phyloP scores from a whole-genome alignment of 2,113 vertebrate species.

The Cairina moschata region DNA sequence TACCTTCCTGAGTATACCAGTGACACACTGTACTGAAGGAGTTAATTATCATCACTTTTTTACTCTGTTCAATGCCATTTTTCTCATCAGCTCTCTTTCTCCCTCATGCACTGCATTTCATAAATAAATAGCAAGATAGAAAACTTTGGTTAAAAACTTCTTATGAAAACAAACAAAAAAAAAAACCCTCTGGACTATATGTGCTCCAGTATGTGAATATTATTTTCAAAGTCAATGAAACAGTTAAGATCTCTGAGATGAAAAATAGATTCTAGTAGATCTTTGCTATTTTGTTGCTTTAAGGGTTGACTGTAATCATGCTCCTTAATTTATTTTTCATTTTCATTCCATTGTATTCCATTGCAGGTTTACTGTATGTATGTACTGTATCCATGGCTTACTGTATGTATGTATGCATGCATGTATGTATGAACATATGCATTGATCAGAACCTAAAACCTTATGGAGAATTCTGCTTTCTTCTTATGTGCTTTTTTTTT shows the following conservation, averaged over 20 bases:
- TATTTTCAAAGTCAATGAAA: constrained; percentile 1
- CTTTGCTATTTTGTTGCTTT: neutral
- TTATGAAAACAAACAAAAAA: neutral
- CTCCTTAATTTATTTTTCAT: neutral
- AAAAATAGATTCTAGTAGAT: constrained; percentile 30
- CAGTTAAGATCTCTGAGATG: constrained; percentile 20
- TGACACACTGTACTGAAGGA: neutral
- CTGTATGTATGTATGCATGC: neutral
- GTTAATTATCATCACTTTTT: neutral
- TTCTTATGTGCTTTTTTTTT: neutral
- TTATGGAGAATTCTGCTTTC: constrained; percentile 58
- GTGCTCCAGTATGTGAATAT: neutral
- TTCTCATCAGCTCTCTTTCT: neutral
- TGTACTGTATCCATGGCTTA: too few relatives aligned
- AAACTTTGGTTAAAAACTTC: neutral
- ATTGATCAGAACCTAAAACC: constrained; percentile 64
- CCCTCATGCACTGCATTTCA: neutral
- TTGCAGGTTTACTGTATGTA: constrained; percentile 64
- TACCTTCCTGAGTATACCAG: neutral
- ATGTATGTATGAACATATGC: constrained; percentile 6
- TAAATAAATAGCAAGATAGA: neutral
- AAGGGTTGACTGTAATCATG: neutral
- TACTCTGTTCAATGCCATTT: neutral
- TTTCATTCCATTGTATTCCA: constrained; percentile 24
- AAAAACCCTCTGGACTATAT: neutral